Evolutionary conservation across 2,888 invertebrate genomes (phyloP), one percentile per base, ranked within the genome.

Genomic region (Mechanitis mazaeus): DNA sequence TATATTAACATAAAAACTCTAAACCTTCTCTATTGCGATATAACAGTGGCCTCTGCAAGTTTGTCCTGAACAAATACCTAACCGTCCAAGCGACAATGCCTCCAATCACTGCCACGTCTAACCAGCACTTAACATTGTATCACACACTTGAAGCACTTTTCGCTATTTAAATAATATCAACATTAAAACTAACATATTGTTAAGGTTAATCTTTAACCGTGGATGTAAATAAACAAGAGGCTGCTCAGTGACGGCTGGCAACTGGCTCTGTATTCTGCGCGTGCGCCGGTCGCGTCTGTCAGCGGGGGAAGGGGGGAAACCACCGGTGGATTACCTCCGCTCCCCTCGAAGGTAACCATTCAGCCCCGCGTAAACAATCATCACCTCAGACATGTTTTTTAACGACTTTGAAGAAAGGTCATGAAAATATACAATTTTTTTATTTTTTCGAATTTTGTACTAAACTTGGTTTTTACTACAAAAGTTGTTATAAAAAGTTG

Each of bases 221-320:
- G 59, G 60, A 64, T 65, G 86, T 88, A 86, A 89, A 89, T 87
- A 90, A 89, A 82, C 83, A 80, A 83, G 87, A 89, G 89, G 88
- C 87, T 87, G 87, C 83, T 84, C 86, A 85, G 82, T 84, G 82
- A 83, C 86, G 85, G 82, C 84, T 81, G 76, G 79, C 86, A 82
- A 87, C 90, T 88, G 87, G 85, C 84, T 82, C 72, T 76, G 76
- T 75, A 81, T 76, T 78, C 75, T 85, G 88, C 88, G 87, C 87
- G 83, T 78, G 85, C 87, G 85, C 80, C 82, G 83, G 79, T 75
- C 75, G 77, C 68, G 70, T 70, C 72, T 72, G 68, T 73, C 71
- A 74, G 75, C 65, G 74, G 72, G 72, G 66, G 77, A 77, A 73
- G 67, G 68, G 69, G 67, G 64, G 64, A 66, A 62, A 63, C 62